Conservation (phyloP, 2,888 invertebrate genomes). For the Allophyes oxyacanthae region DNA sequence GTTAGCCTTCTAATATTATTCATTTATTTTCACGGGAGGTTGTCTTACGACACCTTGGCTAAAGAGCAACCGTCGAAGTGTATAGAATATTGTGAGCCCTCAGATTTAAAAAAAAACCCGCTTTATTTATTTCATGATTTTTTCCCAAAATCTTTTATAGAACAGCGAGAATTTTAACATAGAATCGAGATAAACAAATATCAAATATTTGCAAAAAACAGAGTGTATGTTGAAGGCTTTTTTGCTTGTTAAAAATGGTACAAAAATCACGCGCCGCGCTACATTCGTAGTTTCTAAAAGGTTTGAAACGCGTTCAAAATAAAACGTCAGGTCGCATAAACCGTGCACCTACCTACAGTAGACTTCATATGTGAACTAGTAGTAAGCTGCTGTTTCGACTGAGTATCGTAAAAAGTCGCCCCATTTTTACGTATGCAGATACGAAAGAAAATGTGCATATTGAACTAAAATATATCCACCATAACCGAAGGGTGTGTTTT, state of each 20-base stretch:
- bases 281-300: conserved; percentile 43
- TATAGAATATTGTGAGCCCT: too few species aligned
- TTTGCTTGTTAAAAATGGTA: conserved; percentile 22
- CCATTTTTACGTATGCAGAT: conserved; percentile 33
- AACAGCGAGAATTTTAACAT: conserved; percentile 9
- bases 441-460: conserved; percentile 44
- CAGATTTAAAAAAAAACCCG: too few species aligned
- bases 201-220: conserved; percentile 26
- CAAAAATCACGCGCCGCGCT: conserved; percentile 23
- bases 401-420: conserved; percentile 23
- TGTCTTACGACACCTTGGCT: too few species aligned
- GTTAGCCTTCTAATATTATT: too few species aligned
- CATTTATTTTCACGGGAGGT: too few species aligned
- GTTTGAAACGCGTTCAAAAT: conserved; percentile 38
- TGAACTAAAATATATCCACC: conserved; percentile 24
- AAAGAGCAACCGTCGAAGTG: too few species aligned
- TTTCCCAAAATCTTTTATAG: too few species aligned
- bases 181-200: conserved; percentile 30
- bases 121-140: too few species aligned
- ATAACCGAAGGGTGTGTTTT: neutral
- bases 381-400: conserved; percentile 17
- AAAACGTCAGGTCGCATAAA: conserved; percentile 38
- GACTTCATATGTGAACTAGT: conserved; percentile 9
- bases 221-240: conserved; percentile 7
- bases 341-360: conserved; percentile 15